A percentile compares a stretch with the other conserved stretches of the same genome.
These are phyloP conservation scores for Panopea generosa DNA, from an alignment of 2,888 invertebrate genomes.

Conservation along the genomic window DNA sequence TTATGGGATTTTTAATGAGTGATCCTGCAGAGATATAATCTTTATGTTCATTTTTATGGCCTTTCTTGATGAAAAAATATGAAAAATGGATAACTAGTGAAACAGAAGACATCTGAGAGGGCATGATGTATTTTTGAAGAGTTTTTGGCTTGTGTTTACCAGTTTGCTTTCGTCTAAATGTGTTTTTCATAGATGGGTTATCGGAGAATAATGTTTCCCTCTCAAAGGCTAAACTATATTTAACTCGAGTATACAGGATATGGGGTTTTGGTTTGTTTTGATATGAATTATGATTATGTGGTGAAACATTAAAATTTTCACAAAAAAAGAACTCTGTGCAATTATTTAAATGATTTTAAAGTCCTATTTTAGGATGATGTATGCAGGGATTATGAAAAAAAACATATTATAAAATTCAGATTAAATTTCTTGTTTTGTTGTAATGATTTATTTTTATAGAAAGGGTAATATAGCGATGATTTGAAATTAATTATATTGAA, in stretches of 20 bases:
- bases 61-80: constrained; percentile 52
- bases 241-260: constrained; percentile 11
- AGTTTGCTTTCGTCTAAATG: constrained; percentile 14
- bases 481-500: too few relatives aligned
- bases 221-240: neutral
- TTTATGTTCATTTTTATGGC: constrained; percentile 58
- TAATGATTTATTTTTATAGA: too few relatives aligned
- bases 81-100: constrained; percentile 46
- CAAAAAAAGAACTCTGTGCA: too few relatives aligned
- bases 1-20: constrained; percentile 52
- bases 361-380: too few relatives aligned
- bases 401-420: too few relatives aligned
- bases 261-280: constrained; percentile 13
- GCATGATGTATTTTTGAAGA: constrained; percentile 39
- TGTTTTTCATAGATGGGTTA: constrained; percentile 25
- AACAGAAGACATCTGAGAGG: constrained; percentile 27
- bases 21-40: constrained; percentile 49
- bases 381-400: too few relatives aligned
- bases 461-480: too few relatives aligned
- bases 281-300: constrained; percentile 1
- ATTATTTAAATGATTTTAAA: too few relatives aligned
- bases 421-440: too few relatives aligned
- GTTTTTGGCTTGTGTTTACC: constrained; percentile 8
- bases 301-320: too few relatives aligned
- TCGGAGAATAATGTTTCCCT: constrained; percentile 19